Percentiles rank a stretch among this genome's conserved stretches.
These are phyloP conservation scores for Aselliscus stoliczkanus DNA, from an alignment of 2,797 vertebrate genomes.

Conservation along the genomic window DNA sequence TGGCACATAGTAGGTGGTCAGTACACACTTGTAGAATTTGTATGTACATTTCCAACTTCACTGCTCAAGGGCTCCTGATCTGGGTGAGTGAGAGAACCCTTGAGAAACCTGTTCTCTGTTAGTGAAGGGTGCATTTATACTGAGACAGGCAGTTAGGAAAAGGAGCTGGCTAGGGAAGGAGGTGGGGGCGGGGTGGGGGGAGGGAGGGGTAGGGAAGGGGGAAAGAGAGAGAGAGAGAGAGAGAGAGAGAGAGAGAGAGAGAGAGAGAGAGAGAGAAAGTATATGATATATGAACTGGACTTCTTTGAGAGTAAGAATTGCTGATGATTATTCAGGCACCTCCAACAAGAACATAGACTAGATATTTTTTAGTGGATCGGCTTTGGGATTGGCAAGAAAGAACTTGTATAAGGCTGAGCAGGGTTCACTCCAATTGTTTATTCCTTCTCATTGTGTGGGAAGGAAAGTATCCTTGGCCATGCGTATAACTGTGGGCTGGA, in stretches of 20 bases:
- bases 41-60: neutral
- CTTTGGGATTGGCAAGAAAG: neutral
- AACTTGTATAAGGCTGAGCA: neutral
- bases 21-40: neutral
- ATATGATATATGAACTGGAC: neutral
- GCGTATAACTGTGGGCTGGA: conserved; percentile 31
- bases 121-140: neutral
- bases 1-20: neutral
- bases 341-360: neutral
- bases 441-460: conserved; percentile 31
- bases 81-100: neutral
- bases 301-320: neutral
- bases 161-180: neutral
- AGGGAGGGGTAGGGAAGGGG: neutral
- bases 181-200: accelerated
- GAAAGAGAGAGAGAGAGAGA: accelerated
- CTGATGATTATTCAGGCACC: neutral
- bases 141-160: neutral
- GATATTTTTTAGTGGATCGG: neutral
- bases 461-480: conserved; percentile 43
- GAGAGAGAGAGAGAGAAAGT: neutral
- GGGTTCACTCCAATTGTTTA: neutral
- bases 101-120: neutral
- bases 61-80: neutral
- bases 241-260: neutral